These are phyloP conservation scores for Drymodes brunneopygia DNA, from an alignment of 2,113 vertebrate genomes.

Conservation along the genomic window DNA sequence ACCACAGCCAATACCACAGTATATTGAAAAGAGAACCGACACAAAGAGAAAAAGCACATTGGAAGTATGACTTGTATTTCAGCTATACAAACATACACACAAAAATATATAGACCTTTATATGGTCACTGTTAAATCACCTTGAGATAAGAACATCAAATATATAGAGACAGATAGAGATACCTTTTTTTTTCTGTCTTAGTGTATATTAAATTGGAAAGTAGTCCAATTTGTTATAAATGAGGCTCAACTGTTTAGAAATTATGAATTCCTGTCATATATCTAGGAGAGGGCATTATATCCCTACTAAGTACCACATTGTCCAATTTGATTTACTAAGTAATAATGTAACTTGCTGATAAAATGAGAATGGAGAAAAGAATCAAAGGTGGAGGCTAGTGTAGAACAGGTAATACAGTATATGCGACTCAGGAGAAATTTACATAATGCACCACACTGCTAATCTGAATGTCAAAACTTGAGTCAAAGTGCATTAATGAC, in stretches of 20 bases:
- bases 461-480: neutral
- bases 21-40: neutral
- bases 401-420: neutral
- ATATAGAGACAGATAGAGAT: rapidly evolving
- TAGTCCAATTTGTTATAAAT: neutral
- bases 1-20: neutral
- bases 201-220: neutral
- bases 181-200: neutral
- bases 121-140: neutral
- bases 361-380: no score
- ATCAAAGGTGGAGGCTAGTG: neutral
- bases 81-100: neutral
- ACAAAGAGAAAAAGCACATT: neutral
- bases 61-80: neutral
- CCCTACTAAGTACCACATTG: neutral
- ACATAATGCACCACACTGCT: neutral
- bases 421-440: neutral
- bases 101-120: neutral
- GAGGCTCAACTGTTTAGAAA: neutral
- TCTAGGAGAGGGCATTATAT: neutral
- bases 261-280: neutral
- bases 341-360: neutral
- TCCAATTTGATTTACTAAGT: neutral
- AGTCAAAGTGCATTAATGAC: neutral
- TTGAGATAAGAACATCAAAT: neutral